Evolutionary conservation across 2,888 invertebrate genomes (phyloP), one percentile per base, ranked within the genome.

Genomic region (Nomada goodeniana): DNA sequence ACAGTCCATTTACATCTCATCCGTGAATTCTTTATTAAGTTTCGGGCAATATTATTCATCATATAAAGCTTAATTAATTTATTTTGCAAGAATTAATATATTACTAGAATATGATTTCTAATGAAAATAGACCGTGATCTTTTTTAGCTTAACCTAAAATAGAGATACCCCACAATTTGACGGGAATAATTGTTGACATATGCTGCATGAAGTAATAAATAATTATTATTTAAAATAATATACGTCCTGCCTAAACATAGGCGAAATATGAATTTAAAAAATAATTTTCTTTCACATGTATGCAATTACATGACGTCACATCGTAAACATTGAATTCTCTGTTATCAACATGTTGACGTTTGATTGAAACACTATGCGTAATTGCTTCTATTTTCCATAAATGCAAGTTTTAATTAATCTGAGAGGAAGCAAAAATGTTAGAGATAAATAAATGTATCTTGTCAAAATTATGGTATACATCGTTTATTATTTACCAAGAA

Each of bases 381-480:
- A 36, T 59, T 26, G 26, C 55, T 80, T 36, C 52, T 52, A 47
- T 47, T 69, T 70, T 47, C 65, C 42, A 53, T 47, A 9, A 65
- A 47, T 20, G 47, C 36, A 53, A 65, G 44, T 29, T 68, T n/a
- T 10, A 2, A 76, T 89, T 85, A 76, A 91, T 92, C 91, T 90
- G 89, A 76, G 83, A 82, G 63, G 86, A 88, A 73, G 65, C 63
- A 47, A 72, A 84, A 55, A 29, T 73, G 29, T 52, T 90, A 59
- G 85, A 92, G 47, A 83, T 92, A 67, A 75, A 81, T 42, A 91
- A 91, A 73, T 92, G 85, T 69, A 88, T 92, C 64, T 75, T 73
- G 61, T 91, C 92, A 67, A 90, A 89, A 89, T 91, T 93, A 79
- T 93, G 92, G 92, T 93, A 91, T 67, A 91, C 92, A n/a, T 89